Evolutionary conservation across 2,888 invertebrate genomes (phyloP), one percentile per base, ranked within the genome.

Genomic region (Carcina quercana): DNA sequence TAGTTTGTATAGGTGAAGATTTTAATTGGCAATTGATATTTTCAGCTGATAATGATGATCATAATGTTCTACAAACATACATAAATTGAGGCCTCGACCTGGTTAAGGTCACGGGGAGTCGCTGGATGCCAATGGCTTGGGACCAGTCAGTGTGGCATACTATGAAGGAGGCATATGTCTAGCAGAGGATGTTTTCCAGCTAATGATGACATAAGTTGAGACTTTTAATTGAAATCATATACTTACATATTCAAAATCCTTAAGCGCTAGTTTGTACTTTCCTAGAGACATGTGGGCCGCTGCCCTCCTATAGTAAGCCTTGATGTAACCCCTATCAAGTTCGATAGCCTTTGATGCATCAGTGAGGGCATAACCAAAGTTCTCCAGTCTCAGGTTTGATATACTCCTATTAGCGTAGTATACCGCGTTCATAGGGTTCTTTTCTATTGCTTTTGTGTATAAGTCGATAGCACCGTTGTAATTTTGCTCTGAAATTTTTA

Each of bases 241-340:
- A 86, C 89, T 87, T 84, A 96, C 96, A 72, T 94, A 91, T 89
- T 98, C 97, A 85, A 95, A 98, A 85, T 99, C 98, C 72, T 92
- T 93, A 45, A 98, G 87, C 6, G 99, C 99, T 78, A 93, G 87
- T 84, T 97, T 98, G 75, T 96, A 98, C 85, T 97, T 97, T 48
- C 98, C 98, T 61, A 98, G 79, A 14, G 98, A 95, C 98, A 99
- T 98, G 59, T 97, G 90, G 17, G 99, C 93, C 2, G 96, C 96
- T 1, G 98, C 99, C 59, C 98, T 87, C 55, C 99, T 88, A 72
- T 98, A 99, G 69, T 97, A 99, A 1, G 97, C 98, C 85, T 99
- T 98, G 13, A 97, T 87, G 68, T 98, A 99, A 13, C 87, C 86
- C 53, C 89, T 91, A 73, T 99, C 97, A 43, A 96, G 70, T 69